A percentile compares a stretch with the other conserved stretches of the same genome.
These are phyloP conservation scores for Pseudopipra pipra DNA, from an alignment of 2,113 vertebrate species.

Conservation along the genomic window DNA sequence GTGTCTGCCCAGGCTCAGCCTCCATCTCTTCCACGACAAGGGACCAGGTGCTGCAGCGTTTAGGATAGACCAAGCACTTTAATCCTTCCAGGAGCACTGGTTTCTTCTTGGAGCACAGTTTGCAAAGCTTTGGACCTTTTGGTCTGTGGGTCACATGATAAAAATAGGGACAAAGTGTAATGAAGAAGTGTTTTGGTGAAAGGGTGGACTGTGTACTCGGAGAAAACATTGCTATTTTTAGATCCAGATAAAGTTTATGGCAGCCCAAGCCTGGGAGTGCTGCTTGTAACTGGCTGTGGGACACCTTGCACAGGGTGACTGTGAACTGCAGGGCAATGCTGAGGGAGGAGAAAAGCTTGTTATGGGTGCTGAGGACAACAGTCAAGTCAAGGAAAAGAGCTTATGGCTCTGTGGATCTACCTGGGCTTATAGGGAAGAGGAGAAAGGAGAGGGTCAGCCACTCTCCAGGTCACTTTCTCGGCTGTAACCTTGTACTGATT, in stretches of 20 bases:
- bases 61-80: background rate
- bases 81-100: background rate
- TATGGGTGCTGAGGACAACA: background rate
- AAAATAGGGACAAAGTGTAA: background rate
- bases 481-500: background rate
- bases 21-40: rapidly evolving
- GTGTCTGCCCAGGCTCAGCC: background rate
- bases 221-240: rapidly evolving
- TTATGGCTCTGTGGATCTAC: background rate
- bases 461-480: too few species aligned
- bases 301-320: rapidly evolving
- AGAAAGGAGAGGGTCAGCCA: too few species aligned
- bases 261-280: background rate
- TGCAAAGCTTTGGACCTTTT: rapidly evolving
- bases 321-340: background rate
- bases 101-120: background rate
- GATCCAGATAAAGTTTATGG: too few species aligned
- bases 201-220: background rate
- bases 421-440: too few species aligned
- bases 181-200: rapidly evolving
- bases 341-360: background rate
- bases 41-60: background rate
- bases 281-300: background rate
- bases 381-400: background rate
- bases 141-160: rapidly evolving